phyloP scores from a whole-genome alignment of 1,140 invertebrate genomes.

The Chrysomallon squamiferum region DNA sequence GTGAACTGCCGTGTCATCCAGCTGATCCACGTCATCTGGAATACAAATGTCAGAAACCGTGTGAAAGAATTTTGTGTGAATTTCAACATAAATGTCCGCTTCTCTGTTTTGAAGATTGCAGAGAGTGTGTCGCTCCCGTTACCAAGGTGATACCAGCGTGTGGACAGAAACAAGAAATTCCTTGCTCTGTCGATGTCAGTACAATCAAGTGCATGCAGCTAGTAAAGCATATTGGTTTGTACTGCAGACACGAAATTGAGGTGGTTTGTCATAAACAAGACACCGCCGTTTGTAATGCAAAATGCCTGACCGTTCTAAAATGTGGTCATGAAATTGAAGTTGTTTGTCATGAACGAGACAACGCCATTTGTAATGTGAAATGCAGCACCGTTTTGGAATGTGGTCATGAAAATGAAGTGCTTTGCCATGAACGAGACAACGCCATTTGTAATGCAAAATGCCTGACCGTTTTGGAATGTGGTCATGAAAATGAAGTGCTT shows the following conservation, averaged over 20 bases:
- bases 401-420: conserved; percentile 55
- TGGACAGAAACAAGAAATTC: conserved; percentile 70
- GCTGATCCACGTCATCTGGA: conserved; percentile 39
- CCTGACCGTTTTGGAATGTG: conserved; percentile 21
- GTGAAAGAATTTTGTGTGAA: conserved; percentile 27
- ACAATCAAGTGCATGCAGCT: conserved; percentile 38
- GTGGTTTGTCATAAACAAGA: conserved; percentile 32
- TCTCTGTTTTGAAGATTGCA: conserved; percentile 69
- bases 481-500: too few species aligned
- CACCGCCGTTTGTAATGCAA: conserved; percentile 10
- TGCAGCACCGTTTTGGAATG: conserved; percentile 57
- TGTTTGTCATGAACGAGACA: conserved; percentile 71
- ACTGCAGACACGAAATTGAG: conserved; percentile 46
- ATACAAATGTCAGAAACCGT: conserved; percentile 45
- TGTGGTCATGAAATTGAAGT: conserved; percentile 36
- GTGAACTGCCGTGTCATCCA: conserved; percentile 49
- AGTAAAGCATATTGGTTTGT: conserved; percentile 39
- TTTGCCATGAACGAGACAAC: conserved; percentile 58
- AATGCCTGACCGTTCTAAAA: conserved; percentile 28
- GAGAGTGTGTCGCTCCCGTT: conserved; percentile 72
- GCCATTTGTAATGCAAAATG: not conserved
- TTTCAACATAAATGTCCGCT: conserved; percentile 78
- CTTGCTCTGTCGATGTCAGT: conserved; percentile 68
- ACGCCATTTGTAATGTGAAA: conserved; percentile 59
- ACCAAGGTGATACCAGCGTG: conserved; percentile 52